phyloP scores from a whole-genome alignment of 2,113 vertebrate species.

The Terrapene triunguis region DNA sequence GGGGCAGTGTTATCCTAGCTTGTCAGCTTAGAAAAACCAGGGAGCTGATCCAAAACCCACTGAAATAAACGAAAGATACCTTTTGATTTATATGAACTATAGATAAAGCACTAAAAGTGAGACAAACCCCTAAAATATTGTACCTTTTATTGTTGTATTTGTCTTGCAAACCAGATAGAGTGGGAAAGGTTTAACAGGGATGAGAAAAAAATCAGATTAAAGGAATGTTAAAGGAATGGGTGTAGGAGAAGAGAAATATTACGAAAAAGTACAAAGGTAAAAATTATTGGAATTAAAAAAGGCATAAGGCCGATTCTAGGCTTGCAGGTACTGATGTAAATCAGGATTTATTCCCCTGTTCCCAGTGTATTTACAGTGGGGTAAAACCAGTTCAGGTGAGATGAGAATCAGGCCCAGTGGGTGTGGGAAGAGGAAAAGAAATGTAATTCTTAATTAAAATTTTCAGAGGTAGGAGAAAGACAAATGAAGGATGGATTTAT shows the following conservation, averaged over 20 bases:
- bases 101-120: neutral
- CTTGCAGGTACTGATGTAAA: neutral
- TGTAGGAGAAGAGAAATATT: neutral
- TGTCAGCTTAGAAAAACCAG: neutral
- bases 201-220: neutral
- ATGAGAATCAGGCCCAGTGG: neutral
- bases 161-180: neutral
- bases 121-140: neutral
- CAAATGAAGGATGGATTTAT: neutral
- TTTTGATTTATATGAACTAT: neutral
- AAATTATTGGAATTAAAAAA: fast-evolving
- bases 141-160: neutral
- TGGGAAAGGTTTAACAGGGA: neutral
- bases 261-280: neutral
- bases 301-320: neutral
- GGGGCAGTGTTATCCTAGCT: fast-evolving
- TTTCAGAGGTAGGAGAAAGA: neutral
- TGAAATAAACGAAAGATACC: neutral
- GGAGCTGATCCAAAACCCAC: fast-evolving
- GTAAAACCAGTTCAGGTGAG: neutral
- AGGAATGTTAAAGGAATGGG: neutral
- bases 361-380: neutral
- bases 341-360: neutral
- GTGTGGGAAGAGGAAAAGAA: neutral
- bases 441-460: constrained; percentile 1